These are phyloP conservation scores for Stenchaetothrips biformis DNA, from an alignment of 2,888 invertebrate species.

Conservation along the genomic window DNA sequence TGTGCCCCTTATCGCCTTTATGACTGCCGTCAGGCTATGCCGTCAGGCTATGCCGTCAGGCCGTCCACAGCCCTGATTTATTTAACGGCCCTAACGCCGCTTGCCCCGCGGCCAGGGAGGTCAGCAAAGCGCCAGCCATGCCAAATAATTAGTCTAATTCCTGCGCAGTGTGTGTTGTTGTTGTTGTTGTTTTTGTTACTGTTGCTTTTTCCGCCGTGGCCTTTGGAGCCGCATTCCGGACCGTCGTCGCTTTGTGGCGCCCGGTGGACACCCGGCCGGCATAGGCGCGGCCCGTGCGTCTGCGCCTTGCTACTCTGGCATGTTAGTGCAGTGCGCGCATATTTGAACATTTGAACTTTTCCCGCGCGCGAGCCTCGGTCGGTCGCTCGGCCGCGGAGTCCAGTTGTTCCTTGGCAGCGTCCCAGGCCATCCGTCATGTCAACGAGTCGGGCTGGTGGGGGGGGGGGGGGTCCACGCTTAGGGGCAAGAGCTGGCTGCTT, in stretches of 20 bases:
- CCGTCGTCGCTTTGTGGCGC: too few species aligned
- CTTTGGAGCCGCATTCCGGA: too few species aligned
- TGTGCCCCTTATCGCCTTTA: not conserved
- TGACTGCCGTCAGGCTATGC: not conserved
- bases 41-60: not conserved
- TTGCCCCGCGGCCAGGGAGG: too few species aligned
- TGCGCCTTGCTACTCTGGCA: too few species aligned
- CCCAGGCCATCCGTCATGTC: constrained; percentile 5
- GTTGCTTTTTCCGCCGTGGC: too few species aligned
- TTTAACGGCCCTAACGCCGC: not conserved
- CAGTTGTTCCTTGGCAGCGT: not conserved
- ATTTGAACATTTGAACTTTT: constrained; percentile 2
- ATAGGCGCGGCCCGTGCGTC: too few species aligned
- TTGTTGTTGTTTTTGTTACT: not conserved
- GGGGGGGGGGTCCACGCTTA: not conserved
- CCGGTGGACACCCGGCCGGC: too few species aligned
- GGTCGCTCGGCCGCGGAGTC: too few species aligned
- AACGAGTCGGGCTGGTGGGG: not conserved
- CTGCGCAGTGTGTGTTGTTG: not conserved
- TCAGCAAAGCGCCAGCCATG: too few species aligned
- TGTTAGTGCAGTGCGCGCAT: too few species aligned
- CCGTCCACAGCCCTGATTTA: not conserved
- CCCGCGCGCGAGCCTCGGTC: not conserved
- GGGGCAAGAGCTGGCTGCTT: not conserved
- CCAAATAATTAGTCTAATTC: too few species aligned